A percentile compares a stretch with the other conserved stretches of the same genome.
Conservation (phyloP, 2,113 vertebrate species). For the Cairina moschata region DNA sequence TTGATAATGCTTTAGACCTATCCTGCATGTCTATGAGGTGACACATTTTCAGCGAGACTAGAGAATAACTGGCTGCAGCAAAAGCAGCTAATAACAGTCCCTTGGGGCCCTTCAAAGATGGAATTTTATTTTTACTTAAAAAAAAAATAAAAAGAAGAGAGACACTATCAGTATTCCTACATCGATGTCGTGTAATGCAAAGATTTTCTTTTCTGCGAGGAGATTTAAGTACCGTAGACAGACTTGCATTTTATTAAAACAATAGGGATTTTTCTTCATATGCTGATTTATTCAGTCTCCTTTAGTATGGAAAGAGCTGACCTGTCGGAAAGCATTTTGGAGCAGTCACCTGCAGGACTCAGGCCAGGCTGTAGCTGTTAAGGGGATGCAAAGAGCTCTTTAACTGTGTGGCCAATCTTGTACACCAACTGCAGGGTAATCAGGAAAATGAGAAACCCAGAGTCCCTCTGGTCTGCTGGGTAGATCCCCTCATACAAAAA, state of each 20-base stretch:
- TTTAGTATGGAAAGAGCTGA: background rate
- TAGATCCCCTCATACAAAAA: background rate
- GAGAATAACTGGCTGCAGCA: background rate
- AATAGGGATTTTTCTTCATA: background rate
- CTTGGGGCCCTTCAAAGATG: background rate
- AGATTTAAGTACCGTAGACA: background rate
- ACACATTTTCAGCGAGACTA: background rate
- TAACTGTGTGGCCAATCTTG: background rate
- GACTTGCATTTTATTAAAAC: background rate
- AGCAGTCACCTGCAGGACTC: background rate
- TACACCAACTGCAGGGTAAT: background rate
- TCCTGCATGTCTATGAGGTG: background rate
- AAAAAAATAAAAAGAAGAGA: background rate
- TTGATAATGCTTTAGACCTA: background rate
- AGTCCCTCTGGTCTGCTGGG: background rate
- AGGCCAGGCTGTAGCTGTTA: background rate
- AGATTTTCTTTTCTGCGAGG: background rate
- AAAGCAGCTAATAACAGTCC: background rate
- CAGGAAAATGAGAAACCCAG: background rate
- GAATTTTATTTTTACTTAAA: background rate
- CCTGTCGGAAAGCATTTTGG: background rate
- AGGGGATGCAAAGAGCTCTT: background rate
- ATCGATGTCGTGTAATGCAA: rapidly evolving
- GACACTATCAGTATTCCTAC: background rate
- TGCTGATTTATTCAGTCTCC: background rate